These are phyloP conservation scores for Euura saliciscinereae DNA, from an alignment of 1,140 invertebrate genomes.

Conservation along the genomic window DNA sequence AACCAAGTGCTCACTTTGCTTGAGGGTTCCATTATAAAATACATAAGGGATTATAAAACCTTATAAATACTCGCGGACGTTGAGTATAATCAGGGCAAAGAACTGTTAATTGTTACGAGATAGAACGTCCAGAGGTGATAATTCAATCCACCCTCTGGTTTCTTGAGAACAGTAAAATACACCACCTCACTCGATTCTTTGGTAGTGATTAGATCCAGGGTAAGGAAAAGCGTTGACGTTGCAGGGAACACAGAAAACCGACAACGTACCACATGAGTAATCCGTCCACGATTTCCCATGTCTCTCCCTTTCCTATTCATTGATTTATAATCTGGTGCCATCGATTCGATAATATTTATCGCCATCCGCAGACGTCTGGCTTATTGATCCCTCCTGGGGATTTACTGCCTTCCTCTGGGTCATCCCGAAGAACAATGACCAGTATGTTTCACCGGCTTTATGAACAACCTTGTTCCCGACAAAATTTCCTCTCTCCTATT, in stretches of 20 bases:
- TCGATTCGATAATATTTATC: background rate
- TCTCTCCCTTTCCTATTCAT: background rate
- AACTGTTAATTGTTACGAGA: no score
- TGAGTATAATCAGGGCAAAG: no score
- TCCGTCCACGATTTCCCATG: background rate
- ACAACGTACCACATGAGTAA: background rate
- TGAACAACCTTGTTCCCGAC: no score
- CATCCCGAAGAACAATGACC: slow-evolving; percentile 1
- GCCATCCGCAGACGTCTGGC: background rate
- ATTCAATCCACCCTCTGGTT: no score
- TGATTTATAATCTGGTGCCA: background rate
- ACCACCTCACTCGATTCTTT: no score
- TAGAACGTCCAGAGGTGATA: no score
- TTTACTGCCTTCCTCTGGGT: background rate
- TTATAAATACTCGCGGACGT: no score
- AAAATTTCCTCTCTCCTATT: no score
- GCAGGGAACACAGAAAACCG: no score
- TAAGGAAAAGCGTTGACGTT: no score
- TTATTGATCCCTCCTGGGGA: background rate
- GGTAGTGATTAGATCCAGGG: no score
- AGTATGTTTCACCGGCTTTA: background rate
- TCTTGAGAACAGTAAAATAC: no score
- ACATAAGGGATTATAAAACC: background rate
- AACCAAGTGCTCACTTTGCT: slow-evolving; percentile 6
- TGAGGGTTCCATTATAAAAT: background rate